Percentiles rank a stretch among this genome's conserved stretches.
Conservation (phyloP, 2,113 vertebrate species). For the Hippocampus abdominalis region DNA sequence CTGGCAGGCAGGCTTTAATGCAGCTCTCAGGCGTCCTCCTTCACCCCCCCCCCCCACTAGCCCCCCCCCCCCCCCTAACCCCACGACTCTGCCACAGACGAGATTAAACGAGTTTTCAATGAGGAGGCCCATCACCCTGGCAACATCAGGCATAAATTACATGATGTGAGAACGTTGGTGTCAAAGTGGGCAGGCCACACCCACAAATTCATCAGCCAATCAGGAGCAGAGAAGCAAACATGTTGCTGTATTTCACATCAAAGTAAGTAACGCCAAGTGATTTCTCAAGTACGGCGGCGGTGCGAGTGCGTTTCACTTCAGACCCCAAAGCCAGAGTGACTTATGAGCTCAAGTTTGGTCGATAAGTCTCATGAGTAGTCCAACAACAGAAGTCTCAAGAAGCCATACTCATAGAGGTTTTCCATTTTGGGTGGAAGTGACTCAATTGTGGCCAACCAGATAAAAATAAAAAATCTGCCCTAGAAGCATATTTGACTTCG, state of each 20-base stretch:
- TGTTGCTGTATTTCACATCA: not conserved
- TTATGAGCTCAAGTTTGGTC: too few relatives aligned
- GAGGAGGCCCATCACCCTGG: constrained; percentile 51
- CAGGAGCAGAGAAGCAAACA: not conserved
- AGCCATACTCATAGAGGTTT: not conserved
- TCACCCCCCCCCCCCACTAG: constrained; percentile 8
- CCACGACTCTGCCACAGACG: constrained; percentile 25
- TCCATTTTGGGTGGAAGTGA: not conserved
- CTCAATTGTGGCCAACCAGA: too few relatives aligned
- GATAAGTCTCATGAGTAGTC: too few relatives aligned
- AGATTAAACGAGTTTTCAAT: constrained; percentile 67
- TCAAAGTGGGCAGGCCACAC: not conserved
- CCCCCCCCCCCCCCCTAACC: not conserved
- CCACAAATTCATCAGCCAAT: constrained; percentile 10
- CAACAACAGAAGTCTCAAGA: not conserved
- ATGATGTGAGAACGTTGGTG: not conserved
- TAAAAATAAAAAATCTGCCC: not conserved
- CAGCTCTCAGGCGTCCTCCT: constrained; percentile 64
- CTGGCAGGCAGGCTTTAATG: constrained; percentile 69
- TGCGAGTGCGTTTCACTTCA: too few relatives aligned
- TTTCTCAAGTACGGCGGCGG: too few relatives aligned
- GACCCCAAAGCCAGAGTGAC: too few relatives aligned
- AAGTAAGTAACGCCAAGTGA: not conserved
- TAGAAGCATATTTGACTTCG: not conserved
- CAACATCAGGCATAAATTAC: constrained; percentile 46